A percentile compares a stretch with the other conserved stretches of the same genome.
These are phyloP conservation scores for Prietella phreatophila DNA, from an alignment of 2,113 vertebrate genomes.

Conservation along the genomic window DNA sequence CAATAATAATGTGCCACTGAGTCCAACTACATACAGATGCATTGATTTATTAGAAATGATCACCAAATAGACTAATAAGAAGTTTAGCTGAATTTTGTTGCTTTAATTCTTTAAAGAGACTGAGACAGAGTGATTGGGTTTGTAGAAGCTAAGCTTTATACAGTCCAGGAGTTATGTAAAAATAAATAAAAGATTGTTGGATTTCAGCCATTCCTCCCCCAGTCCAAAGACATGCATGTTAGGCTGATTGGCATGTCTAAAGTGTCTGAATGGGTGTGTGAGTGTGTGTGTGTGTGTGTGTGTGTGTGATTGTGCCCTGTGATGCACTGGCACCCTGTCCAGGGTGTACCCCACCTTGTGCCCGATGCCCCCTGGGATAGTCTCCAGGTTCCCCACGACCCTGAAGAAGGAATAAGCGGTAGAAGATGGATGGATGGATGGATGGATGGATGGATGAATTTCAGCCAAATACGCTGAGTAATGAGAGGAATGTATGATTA, in stretches of 20 bases:
- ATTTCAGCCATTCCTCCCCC: background rate
- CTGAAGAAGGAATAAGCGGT: too few relatives aligned
- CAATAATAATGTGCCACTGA: background rate
- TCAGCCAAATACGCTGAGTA: background rate
- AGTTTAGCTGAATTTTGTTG: background rate
- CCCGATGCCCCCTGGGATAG: too few relatives aligned
- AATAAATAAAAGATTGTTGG: background rate
- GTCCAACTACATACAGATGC: background rate
- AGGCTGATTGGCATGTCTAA: too few relatives aligned
- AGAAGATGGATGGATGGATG: too few relatives aligned
- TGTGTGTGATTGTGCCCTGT: too few relatives aligned
- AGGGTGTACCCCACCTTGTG: too few relatives aligned
- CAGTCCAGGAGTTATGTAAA: background rate
- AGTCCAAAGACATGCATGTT: too few relatives aligned
- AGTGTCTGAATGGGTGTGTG: too few relatives aligned
- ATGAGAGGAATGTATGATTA: background rate
- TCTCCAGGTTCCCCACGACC: too few relatives aligned
- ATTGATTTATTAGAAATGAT: background rate
- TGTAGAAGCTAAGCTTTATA: background rate
- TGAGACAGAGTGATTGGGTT: background rate
- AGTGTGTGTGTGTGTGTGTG: too few relatives aligned
- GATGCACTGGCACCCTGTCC: too few relatives aligned
- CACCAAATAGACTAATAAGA: background rate
- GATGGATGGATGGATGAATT: too few relatives aligned
- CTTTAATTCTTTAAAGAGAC: background rate